Evolutionary conservation across 2,888 invertebrate species (phyloP).

Genomic region (Apoderus coryli): DNA sequence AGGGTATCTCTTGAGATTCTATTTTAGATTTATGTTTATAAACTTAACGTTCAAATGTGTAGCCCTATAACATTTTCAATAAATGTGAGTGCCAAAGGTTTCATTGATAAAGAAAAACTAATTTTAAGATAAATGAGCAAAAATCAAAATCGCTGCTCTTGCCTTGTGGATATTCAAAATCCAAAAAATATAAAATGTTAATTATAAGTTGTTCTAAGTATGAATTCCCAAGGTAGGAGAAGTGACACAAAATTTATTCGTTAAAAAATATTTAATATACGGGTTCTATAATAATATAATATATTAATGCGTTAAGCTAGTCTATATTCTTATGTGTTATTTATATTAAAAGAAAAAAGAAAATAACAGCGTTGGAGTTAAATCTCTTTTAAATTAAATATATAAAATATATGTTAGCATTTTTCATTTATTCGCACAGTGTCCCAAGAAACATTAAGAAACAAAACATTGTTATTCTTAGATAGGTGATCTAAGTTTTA

Average conservation of each 20-base stretch:
- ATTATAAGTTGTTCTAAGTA: slow-evolving; percentile 33
- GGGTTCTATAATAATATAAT: slow-evolving; percentile 30
- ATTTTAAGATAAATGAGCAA: slow-evolving; percentile 29
- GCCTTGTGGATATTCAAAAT: slow-evolving; percentile 27
- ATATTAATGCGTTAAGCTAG: slow-evolving; percentile 26
- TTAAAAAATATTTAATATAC: slow-evolving; percentile 30
- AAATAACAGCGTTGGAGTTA: slow-evolving; percentile 22
- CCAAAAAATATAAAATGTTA: slow-evolving; percentile 23
- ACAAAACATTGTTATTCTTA: slow-evolving; percentile 22
- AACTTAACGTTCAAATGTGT: too few species aligned
- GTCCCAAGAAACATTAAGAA: slow-evolving; percentile 22
- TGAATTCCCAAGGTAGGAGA: slow-evolving; percentile 29
- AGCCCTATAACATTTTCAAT: too few species aligned
- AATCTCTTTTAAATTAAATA: slow-evolving; percentile 20
- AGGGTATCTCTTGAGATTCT: too few species aligned
- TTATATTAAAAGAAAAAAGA: slow-evolving; percentile 22
- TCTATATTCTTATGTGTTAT: slow-evolving; percentile 27
- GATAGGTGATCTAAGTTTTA: slow-evolving; percentile 22
- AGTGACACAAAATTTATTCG: slow-evolving; percentile 27
- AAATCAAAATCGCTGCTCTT: slow-evolving; percentile 32
- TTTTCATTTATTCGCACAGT: slow-evolving; percentile 21
- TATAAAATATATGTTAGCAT: slow-evolving; percentile 19
- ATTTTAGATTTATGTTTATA: too few species aligned
- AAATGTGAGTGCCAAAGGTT: too few species aligned
- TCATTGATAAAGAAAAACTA: too few species aligned